A percentile compares a stretch with the other conserved stretches of the same genome.
These are phyloP conservation scores for Spilosoma lubricipeda DNA, from an alignment of 2,888 invertebrate species.

Conservation along the genomic window DNA sequence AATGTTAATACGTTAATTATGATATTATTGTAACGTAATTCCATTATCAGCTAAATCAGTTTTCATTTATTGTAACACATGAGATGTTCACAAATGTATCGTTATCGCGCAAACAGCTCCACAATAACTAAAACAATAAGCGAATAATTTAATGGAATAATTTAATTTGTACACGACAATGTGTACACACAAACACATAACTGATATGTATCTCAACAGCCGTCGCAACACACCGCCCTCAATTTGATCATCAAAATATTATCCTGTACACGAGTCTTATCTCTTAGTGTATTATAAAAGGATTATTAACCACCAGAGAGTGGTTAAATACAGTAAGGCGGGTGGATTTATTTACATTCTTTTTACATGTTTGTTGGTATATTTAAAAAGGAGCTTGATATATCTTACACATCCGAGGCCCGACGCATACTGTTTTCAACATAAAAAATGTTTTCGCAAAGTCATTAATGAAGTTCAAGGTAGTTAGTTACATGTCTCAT, in stretches of 20 bases:
- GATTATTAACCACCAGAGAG: not conserved
- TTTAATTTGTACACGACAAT: constrained; percentile 19
- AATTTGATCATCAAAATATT: constrained; percentile 13
- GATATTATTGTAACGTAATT: too few relatives aligned
- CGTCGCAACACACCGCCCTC: not conserved
- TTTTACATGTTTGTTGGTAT: not conserved
- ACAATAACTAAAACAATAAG: constrained; percentile 2
- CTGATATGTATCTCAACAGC: constrained; percentile 14
- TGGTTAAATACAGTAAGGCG: not conserved
- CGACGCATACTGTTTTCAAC: too few relatives aligned
- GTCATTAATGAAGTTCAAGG: too few relatives aligned
- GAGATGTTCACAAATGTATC: not conserved
- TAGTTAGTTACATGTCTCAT: not conserved
- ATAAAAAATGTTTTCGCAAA: not conserved
- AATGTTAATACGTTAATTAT: too few relatives aligned
- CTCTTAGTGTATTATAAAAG: not conserved
- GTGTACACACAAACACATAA: constrained; percentile 9
- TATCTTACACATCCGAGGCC: not conserved
- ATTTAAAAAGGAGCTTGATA: not conserved
- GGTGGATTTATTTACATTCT: not conserved
- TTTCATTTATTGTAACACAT: not conserved
- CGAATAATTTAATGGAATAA: constrained; percentile 10
- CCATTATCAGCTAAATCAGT: not conserved
- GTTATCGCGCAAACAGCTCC: not conserved
- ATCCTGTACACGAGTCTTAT: not conserved